phyloP scores from a whole-genome alignment of 2,797 vertebrate species.

The Gastrophryne carolinensis region DNA sequence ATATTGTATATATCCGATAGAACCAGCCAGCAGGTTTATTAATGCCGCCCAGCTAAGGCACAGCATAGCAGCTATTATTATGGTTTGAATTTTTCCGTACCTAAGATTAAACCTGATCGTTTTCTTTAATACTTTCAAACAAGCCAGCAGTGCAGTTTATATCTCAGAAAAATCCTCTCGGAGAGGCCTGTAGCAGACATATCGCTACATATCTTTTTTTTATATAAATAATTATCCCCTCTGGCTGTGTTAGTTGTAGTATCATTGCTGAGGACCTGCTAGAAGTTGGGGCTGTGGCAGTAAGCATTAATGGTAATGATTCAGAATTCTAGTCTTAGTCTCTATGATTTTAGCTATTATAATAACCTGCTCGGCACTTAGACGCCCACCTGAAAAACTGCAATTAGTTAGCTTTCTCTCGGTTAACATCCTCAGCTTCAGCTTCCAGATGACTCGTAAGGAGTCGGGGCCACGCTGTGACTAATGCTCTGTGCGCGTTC shows the following conservation, averaged over 20 bases:
- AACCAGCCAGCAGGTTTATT: background rate
- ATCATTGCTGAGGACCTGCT: background rate
- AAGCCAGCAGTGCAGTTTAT: background rate
- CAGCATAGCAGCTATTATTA: background rate
- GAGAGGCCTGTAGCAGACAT: background rate
- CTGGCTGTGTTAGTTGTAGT: background rate
- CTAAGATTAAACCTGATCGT: conserved; percentile 1
- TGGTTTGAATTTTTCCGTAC: background rate
- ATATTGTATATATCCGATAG: no score
- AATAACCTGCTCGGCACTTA: background rate
- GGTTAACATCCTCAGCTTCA: no score
- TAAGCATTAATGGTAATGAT: background rate
- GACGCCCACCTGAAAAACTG: background rate
- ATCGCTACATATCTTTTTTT: background rate
- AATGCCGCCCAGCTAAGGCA: background rate
- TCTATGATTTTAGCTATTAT: background rate
- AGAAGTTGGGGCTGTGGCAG: background rate
- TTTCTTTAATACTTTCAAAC: conserved; percentile 13
- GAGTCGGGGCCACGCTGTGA: no score
- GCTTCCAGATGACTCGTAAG: no score
- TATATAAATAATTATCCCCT: background rate
- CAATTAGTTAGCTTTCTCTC: background rate
- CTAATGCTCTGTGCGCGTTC: no score
- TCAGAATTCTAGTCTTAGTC: background rate
- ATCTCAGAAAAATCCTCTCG: background rate